These are phyloP conservation scores for Desmophyllum pertusum DNA, from an alignment of 92 coral and sea anemone species.

Conservation along the genomic window DNA sequence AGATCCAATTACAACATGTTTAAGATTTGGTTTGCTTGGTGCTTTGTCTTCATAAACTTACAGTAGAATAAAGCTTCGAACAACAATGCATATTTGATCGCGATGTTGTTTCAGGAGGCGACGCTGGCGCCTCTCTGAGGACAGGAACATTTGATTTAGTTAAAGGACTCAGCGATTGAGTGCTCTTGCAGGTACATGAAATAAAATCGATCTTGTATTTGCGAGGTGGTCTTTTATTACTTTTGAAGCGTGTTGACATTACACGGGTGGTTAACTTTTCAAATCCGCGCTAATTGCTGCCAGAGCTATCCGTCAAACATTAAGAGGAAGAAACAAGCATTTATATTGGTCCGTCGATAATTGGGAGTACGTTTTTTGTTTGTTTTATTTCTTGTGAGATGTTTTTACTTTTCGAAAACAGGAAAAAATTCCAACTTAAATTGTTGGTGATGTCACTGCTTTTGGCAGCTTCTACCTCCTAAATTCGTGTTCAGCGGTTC, in stretches of 20 bases:
- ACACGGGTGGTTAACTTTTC: constrained; percentile 16
- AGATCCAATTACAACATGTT: constrained; percentile 9
- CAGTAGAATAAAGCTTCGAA: neutral
- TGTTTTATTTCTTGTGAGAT: neutral
- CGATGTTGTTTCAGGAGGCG: neutral
- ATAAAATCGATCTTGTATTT: constrained; percentile 6
- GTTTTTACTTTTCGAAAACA: neutral
- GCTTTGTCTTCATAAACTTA: constrained; percentile 20
- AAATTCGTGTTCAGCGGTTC: neutral
- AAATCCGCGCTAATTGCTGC: neutral
- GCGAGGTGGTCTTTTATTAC: constrained; percentile 22
- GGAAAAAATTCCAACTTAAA: neutral
- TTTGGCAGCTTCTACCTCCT: neutral
- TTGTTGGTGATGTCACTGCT: neutral
- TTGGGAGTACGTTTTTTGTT: neutral
- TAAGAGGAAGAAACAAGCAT: neutral
- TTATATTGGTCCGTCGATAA: neutral
- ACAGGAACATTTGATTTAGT: constrained; percentile 26
- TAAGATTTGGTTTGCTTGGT: neutral
- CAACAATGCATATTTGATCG: constrained; percentile 42
- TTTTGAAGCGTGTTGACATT: constrained; percentile 29
- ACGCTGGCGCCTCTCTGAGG: constrained; percentile 12
- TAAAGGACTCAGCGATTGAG: constrained; percentile 32
- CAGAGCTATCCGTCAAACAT: neutral
- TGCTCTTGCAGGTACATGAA: constrained; percentile 22